phyloP scores from a whole-genome alignment of 1,140 invertebrate genomes.

The Cotesia chilonis region DNA sequence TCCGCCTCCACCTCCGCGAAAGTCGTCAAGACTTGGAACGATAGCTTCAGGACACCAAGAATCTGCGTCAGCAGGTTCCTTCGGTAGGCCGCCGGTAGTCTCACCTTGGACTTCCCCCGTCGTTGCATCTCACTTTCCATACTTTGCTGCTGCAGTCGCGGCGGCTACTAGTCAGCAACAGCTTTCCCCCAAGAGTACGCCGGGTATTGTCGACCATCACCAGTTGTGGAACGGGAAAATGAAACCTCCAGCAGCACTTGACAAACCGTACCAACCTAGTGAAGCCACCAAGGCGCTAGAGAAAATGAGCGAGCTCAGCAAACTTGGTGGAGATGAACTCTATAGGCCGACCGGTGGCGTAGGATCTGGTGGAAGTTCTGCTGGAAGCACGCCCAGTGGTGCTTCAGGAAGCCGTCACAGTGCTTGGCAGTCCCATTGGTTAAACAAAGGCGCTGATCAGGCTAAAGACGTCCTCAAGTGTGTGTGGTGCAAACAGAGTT shows the following conservation, averaged over 20 bases:
- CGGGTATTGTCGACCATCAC: slow-evolving; percentile 59
- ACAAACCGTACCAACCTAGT: slow-evolving; percentile 70
- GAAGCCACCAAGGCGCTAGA: slow-evolving; percentile 88
- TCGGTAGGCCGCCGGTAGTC: slow-evolving; percentile 72
- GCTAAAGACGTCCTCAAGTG: slow-evolving; percentile 94
- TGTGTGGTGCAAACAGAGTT: slow-evolving; percentile 95
- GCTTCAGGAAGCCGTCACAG: slow-evolving; percentile 74
- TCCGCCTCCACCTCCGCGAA: slow-evolving; percentile 70
- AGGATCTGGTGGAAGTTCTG: slow-evolving; percentile 44
- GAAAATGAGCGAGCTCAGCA: slow-evolving; percentile 90
- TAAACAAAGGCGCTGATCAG: slow-evolving; percentile 91
- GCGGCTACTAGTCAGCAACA: slow-evolving; percentile 71
- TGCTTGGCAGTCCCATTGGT: slow-evolving; percentile 94
- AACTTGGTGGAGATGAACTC: slow-evolving; percentile 79
- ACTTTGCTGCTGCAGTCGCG: slow-evolving; percentile 81
- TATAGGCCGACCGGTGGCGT: slow-evolving; percentile 70
- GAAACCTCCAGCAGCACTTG: slow-evolving; percentile 70
- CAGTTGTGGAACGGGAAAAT: slow-evolving; percentile 83
- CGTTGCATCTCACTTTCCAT: slow-evolving; percentile 79
- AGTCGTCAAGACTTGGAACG: slow-evolving; percentile 69
- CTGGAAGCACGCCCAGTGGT: slow-evolving; percentile 46
- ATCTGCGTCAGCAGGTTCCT: slow-evolving; percentile 58
- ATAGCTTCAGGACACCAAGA: slow-evolving; percentile 56
- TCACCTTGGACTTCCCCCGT: slow-evolving; percentile 81
- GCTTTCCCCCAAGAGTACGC: slow-evolving; percentile 76